A percentile compares a stretch with the other conserved stretches of the same genome.
phyloP scores from a whole-genome alignment of 2,113 vertebrate species.

The Trinectes maculatus region DNA sequence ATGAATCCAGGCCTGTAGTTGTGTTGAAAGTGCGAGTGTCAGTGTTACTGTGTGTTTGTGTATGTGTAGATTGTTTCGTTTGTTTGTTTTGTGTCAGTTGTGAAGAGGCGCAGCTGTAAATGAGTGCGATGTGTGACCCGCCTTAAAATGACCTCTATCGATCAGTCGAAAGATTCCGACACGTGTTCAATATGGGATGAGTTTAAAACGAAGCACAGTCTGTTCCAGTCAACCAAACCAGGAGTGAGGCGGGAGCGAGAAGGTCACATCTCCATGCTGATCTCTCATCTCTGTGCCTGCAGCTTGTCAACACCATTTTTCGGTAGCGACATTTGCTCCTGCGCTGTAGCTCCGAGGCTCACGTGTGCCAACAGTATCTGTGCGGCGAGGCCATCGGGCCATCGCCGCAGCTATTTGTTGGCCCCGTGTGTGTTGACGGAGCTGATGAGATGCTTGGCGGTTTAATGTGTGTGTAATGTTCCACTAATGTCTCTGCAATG shows the following conservation, averaged over 20 bases:
- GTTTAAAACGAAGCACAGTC: too few relatives aligned
- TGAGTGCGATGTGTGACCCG: too few relatives aligned
- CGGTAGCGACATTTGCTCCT: slow-evolving; percentile 56
- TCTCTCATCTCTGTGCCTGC: slow-evolving; percentile 26
- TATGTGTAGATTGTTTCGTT: background rate
- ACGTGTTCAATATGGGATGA: too few relatives aligned
- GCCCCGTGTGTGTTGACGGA: slow-evolving; percentile 57
- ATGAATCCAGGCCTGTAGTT: slow-evolving; percentile 17
- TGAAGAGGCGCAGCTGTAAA: too few relatives aligned
- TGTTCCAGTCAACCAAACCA: too few relatives aligned
- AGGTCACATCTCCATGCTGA: too few relatives aligned
- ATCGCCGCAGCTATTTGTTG: slow-evolving; percentile 59
- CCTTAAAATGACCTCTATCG: too few relatives aligned
- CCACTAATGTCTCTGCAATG: slow-evolving; percentile 67
- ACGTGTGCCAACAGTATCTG: slow-evolving; percentile 42
- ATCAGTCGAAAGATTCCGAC: too few relatives aligned
- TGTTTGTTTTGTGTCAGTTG: background rate
- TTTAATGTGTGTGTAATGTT: slow-evolving; percentile 73
- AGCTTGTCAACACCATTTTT: slow-evolving; percentile 68
- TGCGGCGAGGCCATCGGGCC: slow-evolving; percentile 47
- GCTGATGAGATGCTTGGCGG: slow-evolving; percentile 61
- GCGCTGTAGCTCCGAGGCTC: slow-evolving; percentile 30
- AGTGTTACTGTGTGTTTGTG: too few relatives aligned
- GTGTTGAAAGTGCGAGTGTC: slow-evolving; percentile 1
- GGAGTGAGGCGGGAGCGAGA: too few relatives aligned